A percentile compares a stretch with the other conserved stretches of the same genome.
phyloP scores from a whole-genome alignment of 2,888 invertebrate species.

The Odontomyia ornata region DNA sequence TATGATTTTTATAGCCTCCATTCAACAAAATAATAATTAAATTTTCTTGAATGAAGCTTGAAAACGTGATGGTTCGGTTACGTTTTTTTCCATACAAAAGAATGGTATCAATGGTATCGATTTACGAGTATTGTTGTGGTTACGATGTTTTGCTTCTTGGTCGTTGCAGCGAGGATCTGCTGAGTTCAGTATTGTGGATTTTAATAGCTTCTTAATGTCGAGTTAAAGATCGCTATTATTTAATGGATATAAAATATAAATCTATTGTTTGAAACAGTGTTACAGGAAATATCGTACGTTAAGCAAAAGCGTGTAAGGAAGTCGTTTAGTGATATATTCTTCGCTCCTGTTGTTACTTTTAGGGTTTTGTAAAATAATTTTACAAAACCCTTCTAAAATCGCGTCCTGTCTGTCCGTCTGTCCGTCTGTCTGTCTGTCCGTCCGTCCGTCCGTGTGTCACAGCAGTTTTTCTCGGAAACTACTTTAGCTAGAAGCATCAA shows the following conservation, averaged over 20 bases:
- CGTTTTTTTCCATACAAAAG: constrained; percentile 9
- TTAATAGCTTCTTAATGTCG: not conserved
- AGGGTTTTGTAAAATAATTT: no score
- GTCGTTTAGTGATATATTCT: no score
- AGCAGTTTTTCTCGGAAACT: no score
- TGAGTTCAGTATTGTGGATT: not conserved
- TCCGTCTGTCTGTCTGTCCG: no score
- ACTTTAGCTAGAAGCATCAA: no score
- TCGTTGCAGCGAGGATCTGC: not conserved
- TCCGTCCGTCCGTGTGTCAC: no score
- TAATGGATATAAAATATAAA: no score
- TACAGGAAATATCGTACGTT: not conserved
- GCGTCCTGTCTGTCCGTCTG: no score
- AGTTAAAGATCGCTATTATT: no score
- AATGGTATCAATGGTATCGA: constrained; percentile 33
- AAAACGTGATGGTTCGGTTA: constrained; percentile 32
- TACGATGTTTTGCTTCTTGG: no score
- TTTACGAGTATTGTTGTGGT: constrained; percentile 12
- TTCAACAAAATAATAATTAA: constrained; percentile 7
- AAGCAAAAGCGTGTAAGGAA: no score
- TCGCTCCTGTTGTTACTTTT: constrained; percentile 21
- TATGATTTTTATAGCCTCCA: constrained; percentile 13
- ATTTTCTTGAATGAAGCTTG: constrained; percentile 24
- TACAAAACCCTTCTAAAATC: no score
- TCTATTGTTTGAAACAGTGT: not conserved